phyloP scores from a whole-genome alignment of 2,888 invertebrate species.

The Pheosia gnoma region DNA sequence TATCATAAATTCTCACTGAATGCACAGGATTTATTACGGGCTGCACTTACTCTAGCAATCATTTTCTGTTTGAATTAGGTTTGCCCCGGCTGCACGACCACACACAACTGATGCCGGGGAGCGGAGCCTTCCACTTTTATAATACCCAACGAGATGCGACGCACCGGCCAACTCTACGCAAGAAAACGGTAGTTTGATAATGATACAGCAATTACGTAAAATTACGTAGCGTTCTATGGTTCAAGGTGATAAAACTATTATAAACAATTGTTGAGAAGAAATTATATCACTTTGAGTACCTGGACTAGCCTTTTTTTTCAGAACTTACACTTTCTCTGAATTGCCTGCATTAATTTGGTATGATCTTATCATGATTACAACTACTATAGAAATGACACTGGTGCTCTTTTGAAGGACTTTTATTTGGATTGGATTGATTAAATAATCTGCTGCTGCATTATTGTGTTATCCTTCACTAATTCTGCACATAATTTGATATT shows the following conservation, averaged over 20 bases:
- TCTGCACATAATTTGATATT: conserved; percentile 9
- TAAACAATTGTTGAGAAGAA: conserved; percentile 41
- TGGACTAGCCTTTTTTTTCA: background rate
- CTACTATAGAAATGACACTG: no score
- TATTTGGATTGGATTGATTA: background rate
- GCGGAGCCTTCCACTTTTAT: conserved; percentile 73
- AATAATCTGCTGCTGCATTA: background rate
- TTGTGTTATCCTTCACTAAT: background rate
- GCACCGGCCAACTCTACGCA: conserved; percentile 69
- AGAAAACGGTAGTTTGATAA: conserved; percentile 82
- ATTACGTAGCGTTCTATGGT: conserved; percentile 66
- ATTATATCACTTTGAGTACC: conserved; percentile 27
- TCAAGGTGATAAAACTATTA: conserved; percentile 72
- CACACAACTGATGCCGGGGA: conserved; percentile 79
- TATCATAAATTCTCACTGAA: conserved; percentile 63
- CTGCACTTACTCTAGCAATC: conserved; percentile 81
- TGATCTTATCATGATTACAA: no score
- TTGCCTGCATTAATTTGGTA: no score
- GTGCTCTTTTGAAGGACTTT: no score
- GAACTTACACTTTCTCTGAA: no score
- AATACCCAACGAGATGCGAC: conserved; percentile 72
- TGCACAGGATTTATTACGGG: conserved; percentile 45
- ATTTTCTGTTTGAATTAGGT: conserved; percentile 79
- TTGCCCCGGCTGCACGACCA: conserved; percentile 78
- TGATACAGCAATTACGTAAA: conserved; percentile 80